Conservation (phyloP, 1,140 invertebrate genomes). For the Cotesia vestalis region DNA sequence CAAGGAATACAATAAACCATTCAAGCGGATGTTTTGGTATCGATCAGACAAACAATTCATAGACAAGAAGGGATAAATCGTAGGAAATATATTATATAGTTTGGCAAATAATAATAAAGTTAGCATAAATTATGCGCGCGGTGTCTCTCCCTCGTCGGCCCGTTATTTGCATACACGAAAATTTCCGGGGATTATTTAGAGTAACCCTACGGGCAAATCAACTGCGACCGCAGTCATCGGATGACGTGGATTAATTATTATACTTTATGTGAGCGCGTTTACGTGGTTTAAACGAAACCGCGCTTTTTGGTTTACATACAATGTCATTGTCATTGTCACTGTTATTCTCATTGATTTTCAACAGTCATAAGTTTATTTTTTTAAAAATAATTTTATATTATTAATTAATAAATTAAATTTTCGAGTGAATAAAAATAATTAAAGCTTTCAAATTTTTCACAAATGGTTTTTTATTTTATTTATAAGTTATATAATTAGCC, state of each 20-base stretch:
- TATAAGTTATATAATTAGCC: too few relatives aligned
- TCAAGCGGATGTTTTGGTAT: background rate
- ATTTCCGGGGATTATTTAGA: conserved; percentile 10
- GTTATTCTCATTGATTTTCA: too few relatives aligned
- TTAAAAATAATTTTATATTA: too few relatives aligned
- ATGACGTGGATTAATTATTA: conserved; percentile 3
- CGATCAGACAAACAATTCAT: background rate
- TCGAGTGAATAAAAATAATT: too few relatives aligned
- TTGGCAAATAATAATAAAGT: conserved; percentile 14
- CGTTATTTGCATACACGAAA: conserved; percentile 13
- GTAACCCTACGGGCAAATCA: conserved; percentile 12
- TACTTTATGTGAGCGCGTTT: background rate
- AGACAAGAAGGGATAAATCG: background rate
- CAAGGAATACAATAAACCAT: background rate
- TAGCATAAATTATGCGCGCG: conserved; percentile 11
- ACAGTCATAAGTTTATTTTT: too few relatives aligned
- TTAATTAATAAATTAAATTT: too few relatives aligned
- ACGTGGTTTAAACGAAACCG: background rate
- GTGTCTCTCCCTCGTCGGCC: background rate
- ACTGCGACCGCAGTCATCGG: conserved; percentile 10
- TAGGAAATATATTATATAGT: background rate
- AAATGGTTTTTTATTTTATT: too few relatives aligned
- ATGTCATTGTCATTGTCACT: too few relatives aligned
- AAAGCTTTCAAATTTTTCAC: too few relatives aligned
- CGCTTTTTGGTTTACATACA: background rate